Evolutionary conservation across 2,113 vertebrate genomes (phyloP).

Genomic region (Podocnemis expansa): DNA sequence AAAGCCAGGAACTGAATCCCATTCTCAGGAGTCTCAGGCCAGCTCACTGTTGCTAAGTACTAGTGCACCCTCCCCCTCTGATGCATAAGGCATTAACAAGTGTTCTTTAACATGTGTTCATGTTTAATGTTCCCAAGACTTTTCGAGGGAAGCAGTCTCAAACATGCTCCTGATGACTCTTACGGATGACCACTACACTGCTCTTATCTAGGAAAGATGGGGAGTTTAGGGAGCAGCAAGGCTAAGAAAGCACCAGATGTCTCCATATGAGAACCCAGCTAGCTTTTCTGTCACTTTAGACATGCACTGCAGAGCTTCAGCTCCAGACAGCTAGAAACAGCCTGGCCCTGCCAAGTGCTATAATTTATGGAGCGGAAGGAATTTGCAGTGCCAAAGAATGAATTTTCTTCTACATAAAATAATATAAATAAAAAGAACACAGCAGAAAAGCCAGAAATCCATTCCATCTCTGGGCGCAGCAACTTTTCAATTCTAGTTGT

Average conservation of each 20-base stretch:
- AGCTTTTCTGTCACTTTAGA: neutral
- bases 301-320: neutral
- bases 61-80: accelerated
- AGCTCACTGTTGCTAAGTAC: too few species aligned
- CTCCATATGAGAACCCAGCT: neutral
- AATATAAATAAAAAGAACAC: constrained; percentile 5
- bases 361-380: constrained; percentile 49
- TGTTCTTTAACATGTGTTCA: neutral
- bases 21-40: neutral
- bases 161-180: neutral
- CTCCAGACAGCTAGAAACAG: constrained; percentile 34
- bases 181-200: accelerated
- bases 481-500: neutral
- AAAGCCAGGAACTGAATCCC: neutral
- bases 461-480: constrained; percentile 47
- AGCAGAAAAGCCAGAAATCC: constrained; percentile 48
- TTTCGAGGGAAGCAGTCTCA: neutral
- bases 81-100: accelerated
- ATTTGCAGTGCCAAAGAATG: constrained; percentile 35
- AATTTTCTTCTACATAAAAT: constrained; percentile 31
- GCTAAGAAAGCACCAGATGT: neutral
- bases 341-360: constrained; percentile 31
- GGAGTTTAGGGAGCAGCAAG: neutral
- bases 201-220: neutral
- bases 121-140: neutral